Percentiles rank a stretch among this genome's conserved stretches.
phyloP scores from a whole-genome alignment of 2,113 vertebrate genomes.

The Smithornis capensis region DNA sequence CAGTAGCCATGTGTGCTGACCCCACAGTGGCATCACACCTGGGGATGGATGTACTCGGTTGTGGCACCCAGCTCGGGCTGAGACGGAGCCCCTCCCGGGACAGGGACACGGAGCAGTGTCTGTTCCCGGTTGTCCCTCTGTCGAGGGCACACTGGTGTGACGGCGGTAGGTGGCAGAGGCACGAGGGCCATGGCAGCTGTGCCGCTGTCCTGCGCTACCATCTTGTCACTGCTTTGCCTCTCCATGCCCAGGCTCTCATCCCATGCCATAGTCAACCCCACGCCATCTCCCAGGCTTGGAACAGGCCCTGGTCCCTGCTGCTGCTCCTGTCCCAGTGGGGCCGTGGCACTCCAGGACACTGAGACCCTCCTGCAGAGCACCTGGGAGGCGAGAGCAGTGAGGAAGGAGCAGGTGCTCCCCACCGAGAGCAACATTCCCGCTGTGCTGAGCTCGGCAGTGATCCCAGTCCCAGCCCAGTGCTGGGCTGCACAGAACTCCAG shows the following conservation, averaged over 20 bases:
- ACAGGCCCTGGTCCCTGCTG: not conserved
- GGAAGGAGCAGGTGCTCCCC: not conserved
- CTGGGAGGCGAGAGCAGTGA: not conserved
- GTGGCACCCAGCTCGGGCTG: not conserved
- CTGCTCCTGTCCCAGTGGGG: not conserved
- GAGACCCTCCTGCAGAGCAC: rapidly evolving
- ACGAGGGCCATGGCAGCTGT: not conserved
- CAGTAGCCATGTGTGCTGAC: rapidly evolving
- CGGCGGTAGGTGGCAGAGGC: not conserved
- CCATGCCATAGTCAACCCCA: conserved; percentile 32
- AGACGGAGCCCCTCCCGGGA: not conserved
- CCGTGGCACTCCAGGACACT: not conserved
- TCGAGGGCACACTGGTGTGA: not conserved
- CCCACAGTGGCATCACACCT: rapidly evolving
- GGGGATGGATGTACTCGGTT: not conserved
- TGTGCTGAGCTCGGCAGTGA: not conserved
- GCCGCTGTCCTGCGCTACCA: not conserved
- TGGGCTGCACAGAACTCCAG: not conserved
- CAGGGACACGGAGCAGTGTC: not conserved
- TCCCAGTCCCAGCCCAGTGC: not conserved
- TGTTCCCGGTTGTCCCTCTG: rapidly evolving
- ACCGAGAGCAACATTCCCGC: rapidly evolving
- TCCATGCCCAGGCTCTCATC: conserved; percentile 65
- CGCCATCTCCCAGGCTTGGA: conserved; percentile 5
- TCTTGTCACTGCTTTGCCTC: conserved; percentile 58